Evolutionary conservation across 2,797 vertebrate genomes (phyloP).

Genomic region (Cephalopachus bancanus): DNA sequence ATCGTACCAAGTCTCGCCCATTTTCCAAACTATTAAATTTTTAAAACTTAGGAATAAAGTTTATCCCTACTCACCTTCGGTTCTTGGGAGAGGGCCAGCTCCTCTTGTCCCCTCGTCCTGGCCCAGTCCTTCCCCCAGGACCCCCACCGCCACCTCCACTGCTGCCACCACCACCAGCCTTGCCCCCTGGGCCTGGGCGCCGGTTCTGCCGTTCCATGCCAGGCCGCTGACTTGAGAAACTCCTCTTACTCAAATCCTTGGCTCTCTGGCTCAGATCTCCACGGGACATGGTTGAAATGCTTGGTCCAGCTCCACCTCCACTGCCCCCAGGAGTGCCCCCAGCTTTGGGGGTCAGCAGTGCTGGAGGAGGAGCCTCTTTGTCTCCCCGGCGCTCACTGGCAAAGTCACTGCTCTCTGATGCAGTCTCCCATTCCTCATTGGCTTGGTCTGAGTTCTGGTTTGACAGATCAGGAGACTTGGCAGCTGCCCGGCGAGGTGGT

Average conservation of each 20-base stretch:
- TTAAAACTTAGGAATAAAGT: neutral
- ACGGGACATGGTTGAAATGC: constrained; percentile 50
- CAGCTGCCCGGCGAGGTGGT: constrained; percentile 86
- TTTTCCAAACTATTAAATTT: too few species aligned
- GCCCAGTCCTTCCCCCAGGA: constrained; percentile 87
- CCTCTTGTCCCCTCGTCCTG: constrained; percentile 88
- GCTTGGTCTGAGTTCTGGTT: constrained; percentile 98
- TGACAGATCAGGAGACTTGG: constrained; percentile 96
- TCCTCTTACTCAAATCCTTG: constrained; percentile 93
- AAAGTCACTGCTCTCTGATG: constrained; percentile 97
- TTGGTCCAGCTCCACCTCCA: constrained; percentile 56
- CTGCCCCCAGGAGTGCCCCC: constrained; percentile 70
- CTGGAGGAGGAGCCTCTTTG: constrained; percentile 85
- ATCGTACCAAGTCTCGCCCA: too few species aligned
- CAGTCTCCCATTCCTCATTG: constrained; percentile 98
- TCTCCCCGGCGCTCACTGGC: constrained; percentile 93
- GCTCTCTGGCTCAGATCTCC: constrained; percentile 88
- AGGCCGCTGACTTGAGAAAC: constrained; percentile 96
- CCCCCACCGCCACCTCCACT: constrained; percentile 84
- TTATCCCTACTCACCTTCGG: constrained; percentile 90
- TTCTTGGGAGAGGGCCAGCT: constrained; percentile 96
- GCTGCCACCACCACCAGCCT: constrained; percentile 48
- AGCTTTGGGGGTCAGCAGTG: constrained; percentile 81
- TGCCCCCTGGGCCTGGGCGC: constrained; percentile 89
- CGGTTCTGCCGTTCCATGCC: constrained; percentile 97